A percentile compares a stretch with the other conserved stretches of the same genome.
These are phyloP conservation scores for Cryptoprocta ferox DNA, from an alignment of 2,797 vertebrate genomes.

Conservation along the genomic window DNA sequence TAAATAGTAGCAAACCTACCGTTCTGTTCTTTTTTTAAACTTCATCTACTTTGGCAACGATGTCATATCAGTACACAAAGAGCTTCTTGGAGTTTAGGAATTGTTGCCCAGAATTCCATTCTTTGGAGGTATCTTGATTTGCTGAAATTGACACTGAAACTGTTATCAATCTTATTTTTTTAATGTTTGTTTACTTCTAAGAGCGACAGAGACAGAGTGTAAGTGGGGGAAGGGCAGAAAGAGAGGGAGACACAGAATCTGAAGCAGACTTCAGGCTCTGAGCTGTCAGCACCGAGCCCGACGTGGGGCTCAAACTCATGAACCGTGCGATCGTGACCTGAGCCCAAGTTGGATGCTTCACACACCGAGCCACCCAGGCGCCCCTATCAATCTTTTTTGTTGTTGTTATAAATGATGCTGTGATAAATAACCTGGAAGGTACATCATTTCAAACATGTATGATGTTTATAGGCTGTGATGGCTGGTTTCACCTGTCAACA, in stretches of 20 bases:
- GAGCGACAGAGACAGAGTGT: too few species aligned
- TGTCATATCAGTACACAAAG: background rate
- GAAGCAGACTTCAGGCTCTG: too few species aligned
- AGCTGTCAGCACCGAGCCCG: too few species aligned
- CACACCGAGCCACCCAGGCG: too few species aligned
- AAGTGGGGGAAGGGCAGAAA: too few species aligned
- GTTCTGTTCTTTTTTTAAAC: background rate
- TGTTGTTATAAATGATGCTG: background rate
- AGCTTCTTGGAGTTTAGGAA: background rate
- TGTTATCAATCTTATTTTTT: background rate
- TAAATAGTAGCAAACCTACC: background rate
- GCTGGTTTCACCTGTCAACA: background rate
- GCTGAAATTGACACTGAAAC: background rate
- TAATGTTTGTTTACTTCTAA: background rate
- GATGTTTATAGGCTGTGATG: background rate
- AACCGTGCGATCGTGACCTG: too few species aligned
- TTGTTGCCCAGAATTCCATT: background rate
- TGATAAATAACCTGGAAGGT: background rate
- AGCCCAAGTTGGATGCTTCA: too few species aligned
- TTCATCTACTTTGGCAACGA: background rate
- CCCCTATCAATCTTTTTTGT: background rate
- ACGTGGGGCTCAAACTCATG: too few species aligned
- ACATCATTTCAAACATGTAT: background rate
- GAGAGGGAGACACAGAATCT: too few species aligned
- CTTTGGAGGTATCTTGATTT: background rate